Percentiles rank a stretch among this genome's conserved stretches.
Conservation (phyloP, 64 coral and sea anemone species). For the Hydrozoanthus tunicans region DNA sequence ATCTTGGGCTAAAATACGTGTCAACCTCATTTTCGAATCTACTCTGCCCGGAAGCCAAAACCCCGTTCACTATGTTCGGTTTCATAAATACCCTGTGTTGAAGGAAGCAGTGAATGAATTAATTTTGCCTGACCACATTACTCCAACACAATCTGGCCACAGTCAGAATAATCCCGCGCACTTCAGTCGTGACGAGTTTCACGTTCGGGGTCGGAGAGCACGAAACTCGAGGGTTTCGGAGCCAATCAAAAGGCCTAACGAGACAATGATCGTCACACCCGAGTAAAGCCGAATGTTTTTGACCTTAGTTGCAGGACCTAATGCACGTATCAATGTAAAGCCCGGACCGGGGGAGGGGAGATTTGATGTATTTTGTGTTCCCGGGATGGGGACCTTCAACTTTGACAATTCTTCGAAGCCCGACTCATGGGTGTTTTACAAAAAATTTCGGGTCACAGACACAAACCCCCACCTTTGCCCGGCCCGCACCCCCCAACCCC, state of each 20-base stretch:
- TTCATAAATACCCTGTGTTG: conserved; percentile 25
- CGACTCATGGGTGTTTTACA: no score
- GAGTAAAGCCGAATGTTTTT: neutral
- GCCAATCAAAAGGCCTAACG: conserved; percentile 13
- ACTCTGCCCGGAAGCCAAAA: conserved; percentile 8
- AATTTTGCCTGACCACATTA: neutral
- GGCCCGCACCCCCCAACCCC: no score
- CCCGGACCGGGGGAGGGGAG: no score
- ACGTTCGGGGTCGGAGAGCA: neutral
- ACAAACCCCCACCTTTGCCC: no score
- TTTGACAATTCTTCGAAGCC: no score
- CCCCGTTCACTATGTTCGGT: conserved; percentile 4
- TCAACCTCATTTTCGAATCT: conserved; percentile 66
- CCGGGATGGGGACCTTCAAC: no score
- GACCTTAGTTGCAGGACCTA: no score
- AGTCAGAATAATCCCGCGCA: neutral
- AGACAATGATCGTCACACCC: neutral
- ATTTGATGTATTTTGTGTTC: no score
- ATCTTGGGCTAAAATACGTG: conserved; percentile 73
- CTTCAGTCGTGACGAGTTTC: neutral
- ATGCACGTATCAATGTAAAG: no score
- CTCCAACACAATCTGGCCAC: neutral
- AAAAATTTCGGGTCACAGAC: no score
- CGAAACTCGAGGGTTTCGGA: neutral
- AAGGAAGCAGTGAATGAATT: neutral